Evolutionary conservation across 1,140 invertebrate species (phyloP).

Genomic region (Drosophila sulfurigaster): DNA sequence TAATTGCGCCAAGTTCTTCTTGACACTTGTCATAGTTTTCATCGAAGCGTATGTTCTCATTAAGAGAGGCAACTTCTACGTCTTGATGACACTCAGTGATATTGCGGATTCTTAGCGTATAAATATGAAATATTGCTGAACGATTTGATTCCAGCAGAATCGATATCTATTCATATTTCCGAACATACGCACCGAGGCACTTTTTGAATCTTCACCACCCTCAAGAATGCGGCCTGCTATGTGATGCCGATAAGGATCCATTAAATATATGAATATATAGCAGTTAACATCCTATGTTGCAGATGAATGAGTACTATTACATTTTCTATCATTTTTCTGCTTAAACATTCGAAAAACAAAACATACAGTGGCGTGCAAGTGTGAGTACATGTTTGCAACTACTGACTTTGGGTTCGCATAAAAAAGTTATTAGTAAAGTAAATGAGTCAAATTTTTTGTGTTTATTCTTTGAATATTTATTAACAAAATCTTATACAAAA

Average conservation of each 20-base stretch:
- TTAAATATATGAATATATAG: slow-evolving; percentile 67
- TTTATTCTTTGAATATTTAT: no score
- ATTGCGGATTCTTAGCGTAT: slow-evolving; percentile 62
- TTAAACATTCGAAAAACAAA: background rate
- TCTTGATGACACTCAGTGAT: slow-evolving; percentile 69
- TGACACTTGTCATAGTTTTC: slow-evolving; percentile 48
- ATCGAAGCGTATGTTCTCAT: slow-evolving; percentile 76
- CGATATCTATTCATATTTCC: slow-evolving; percentile 62
- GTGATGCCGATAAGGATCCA: slow-evolving; percentile 80
- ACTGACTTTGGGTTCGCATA: no score
- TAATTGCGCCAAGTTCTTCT: no score
- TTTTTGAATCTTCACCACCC: slow-evolving; percentile 67
- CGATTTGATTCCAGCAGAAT: slow-evolving; percentile 75
- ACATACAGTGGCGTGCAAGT: no score
- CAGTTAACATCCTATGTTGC: background rate
- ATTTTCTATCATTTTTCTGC: background rate
- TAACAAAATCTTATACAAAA: no score
- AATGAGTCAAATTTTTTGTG: no score
- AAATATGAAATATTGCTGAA: slow-evolving; percentile 72
- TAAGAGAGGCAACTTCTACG: slow-evolving; percentile 66
- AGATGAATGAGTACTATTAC: slow-evolving; percentile 10
- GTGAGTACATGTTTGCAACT: no score
- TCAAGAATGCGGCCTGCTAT: slow-evolving; percentile 66
- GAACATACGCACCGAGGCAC: slow-evolving; percentile 74
- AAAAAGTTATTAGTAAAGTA: no score